A percentile compares a stretch with the other conserved stretches of the same genome.
Conservation (phyloP, 2,113 vertebrate genomes). For the Hippolais icterina region DNA sequence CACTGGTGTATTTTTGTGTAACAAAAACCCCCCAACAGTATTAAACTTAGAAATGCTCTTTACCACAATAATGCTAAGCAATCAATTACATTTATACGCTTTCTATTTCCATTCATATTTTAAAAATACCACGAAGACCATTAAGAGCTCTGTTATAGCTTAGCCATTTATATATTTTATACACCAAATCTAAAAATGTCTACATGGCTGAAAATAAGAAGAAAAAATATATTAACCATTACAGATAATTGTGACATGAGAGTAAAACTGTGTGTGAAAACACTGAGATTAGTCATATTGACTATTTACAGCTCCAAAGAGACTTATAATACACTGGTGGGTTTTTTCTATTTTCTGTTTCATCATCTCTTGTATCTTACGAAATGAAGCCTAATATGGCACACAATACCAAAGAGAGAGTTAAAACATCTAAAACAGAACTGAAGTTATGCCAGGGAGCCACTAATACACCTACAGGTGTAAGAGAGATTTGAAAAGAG, state of each 20-base stretch:
- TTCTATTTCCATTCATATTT: not conserved
- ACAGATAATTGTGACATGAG: not conserved
- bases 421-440: not conserved
- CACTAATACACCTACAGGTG: not conserved
- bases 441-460: not conserved
- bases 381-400: not conserved
- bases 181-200: not conserved
- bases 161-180: not conserved
- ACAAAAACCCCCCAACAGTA: not conserved
- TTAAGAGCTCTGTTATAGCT: not conserved
- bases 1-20: not conserved
- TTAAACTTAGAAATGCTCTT: not conserved
- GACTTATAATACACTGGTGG: not conserved
- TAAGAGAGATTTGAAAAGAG: not conserved
- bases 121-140: not conserved
- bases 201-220: not conserved
- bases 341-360: not conserved
- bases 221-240: not conserved
- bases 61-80: constrained; percentile 3
- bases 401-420: not conserved
- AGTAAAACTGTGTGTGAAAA: not conserved
- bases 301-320: not conserved
- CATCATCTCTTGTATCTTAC: not conserved
- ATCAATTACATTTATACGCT: not conserved
- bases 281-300: not conserved